Conservation (phyloP, 2,113 vertebrate genomes). For the Salvelinus fontinalis region DNA sequence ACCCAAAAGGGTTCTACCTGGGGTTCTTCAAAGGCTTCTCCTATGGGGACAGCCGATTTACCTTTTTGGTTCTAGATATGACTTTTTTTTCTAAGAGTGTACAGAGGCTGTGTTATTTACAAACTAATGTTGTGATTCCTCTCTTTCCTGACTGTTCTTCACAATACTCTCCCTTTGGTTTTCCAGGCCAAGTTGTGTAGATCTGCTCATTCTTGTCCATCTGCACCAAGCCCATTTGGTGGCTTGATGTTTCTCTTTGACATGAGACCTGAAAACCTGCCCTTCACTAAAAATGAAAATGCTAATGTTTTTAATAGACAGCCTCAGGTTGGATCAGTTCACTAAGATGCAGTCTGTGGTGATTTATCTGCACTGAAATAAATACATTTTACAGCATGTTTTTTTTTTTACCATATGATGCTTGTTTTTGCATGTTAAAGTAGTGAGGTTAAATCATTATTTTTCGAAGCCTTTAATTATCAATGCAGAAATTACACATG, state of each 20-base stretch:
- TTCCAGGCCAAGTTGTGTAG: not conserved
- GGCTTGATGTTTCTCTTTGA: constrained; percentile 41
- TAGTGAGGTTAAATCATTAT: too few species aligned
- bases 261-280: constrained; percentile 49
- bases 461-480: too few species aligned
- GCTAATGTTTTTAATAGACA: constrained; percentile 3
- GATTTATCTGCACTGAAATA: not conserved
- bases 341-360: not conserved
- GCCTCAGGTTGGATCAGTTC: constrained; percentile 4
- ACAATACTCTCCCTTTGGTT: constrained; percentile 1
- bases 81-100: too few species aligned
- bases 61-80: too few species aligned
- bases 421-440: not conserved
- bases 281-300: constrained; percentile 41
- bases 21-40: too few species aligned
- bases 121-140: not conserved
- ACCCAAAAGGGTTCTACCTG: too few species aligned
- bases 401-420: not conserved
- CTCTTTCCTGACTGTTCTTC: not conserved
- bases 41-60: too few species aligned
- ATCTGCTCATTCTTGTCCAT: not conserved
- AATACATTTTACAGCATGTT: not conserved
- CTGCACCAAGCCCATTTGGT: constrained; percentile 25
- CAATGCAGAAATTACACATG: too few species aligned
- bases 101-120: not conserved